A percentile compares a stretch with the other conserved stretches of the same genome.
phyloP scores from a whole-genome alignment of 1,140 invertebrate species.

The Armadillidium nasatum region DNA sequence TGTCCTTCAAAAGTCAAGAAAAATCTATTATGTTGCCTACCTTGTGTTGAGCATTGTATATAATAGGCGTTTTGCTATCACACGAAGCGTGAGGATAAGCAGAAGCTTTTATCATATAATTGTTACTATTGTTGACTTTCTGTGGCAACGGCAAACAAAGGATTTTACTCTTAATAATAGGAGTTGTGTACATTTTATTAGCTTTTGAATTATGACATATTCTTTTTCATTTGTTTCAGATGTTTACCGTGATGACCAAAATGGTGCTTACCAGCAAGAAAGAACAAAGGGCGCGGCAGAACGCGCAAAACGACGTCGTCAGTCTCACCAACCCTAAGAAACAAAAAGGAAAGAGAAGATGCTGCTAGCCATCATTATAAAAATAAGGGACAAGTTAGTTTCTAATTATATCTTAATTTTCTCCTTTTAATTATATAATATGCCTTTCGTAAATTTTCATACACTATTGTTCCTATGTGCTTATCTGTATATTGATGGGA shows the following conservation, averaged over 20 bases:
- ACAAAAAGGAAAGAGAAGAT: neutral
- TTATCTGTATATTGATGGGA: too few species aligned
- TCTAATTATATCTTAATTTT: too few species aligned
- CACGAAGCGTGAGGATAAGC: too few species aligned
- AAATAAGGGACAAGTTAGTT: neutral
- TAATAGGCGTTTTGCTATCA: too few species aligned
- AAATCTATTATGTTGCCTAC: too few species aligned
- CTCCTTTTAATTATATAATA: too few species aligned
- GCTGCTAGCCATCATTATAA: neutral
- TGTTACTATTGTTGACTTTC: neutral
- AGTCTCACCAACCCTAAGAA: neutral
- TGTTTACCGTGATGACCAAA: constrained; percentile 69
- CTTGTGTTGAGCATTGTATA: neutral
- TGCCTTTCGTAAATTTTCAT: too few species aligned
- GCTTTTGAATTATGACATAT: neutral
- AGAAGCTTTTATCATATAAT: constrained; percentile 1
- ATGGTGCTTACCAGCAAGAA: constrained; percentile 66
- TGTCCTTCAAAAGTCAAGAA: too few species aligned
- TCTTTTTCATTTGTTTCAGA: constrained; percentile 53
- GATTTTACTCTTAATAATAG: neutral
- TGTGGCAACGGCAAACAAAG: constrained; percentile 16
- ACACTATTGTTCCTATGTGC: too few species aligned
- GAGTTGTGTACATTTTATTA: constrained; percentile 20
- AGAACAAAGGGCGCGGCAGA: constrained; percentile 53
- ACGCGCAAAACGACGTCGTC: neutral